Evolutionary conservation across 2,113 vertebrate genomes (phyloP), one percentile per base, ranked within the genome.

Genomic region (Tonatia bakeri): DNA sequence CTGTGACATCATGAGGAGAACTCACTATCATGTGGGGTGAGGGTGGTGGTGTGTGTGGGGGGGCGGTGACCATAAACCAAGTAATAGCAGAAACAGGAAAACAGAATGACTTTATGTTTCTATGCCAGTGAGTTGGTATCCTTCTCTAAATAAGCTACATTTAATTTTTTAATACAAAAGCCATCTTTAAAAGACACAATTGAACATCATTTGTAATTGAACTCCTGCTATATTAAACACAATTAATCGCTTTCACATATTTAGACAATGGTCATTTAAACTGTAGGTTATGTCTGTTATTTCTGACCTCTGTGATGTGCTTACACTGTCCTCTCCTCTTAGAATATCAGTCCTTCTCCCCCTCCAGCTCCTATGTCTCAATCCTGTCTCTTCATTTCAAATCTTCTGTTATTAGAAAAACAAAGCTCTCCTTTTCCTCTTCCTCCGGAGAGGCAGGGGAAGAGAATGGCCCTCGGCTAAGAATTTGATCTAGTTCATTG

Each of bases 401-500:
- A 81, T 65, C 70, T 67, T 43, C 8, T 3, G 13, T 52, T 69
- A 45, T 33, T 38, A 73, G 75, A 59, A 40, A 95, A 95, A 80
- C 69, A 97, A 75, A 90, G 36, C 56, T 38, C 70, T 87, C 33
- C 59, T 94, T 95, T 59, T 45, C 5, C 12, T 77, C 19, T 94
- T 22, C 33, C 76, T 92, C 95, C 76, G 26, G 77, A 56, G 65
- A 93, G 67, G 79, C 79, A 26, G 33, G 69, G 45, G 38, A 69
- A 94, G 90, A 93, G 75, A 87, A 94, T 43, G 40, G 84, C 87
- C 76, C 80, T 95, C 92, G 87, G 95, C 90, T 94, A 96, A 47
- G 33, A 97, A 94, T 96, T 96, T 96, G 93, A 97, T 95, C 84
- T 80, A 90, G 19, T 16, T 80, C 77, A 84, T 81, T 93, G 92